A percentile compares a stretch with the other conserved stretches of the same genome.
Evolutionary conservation across 2,888 invertebrate species (phyloP).

Genomic region (Sphinx pinastri): DNA sequence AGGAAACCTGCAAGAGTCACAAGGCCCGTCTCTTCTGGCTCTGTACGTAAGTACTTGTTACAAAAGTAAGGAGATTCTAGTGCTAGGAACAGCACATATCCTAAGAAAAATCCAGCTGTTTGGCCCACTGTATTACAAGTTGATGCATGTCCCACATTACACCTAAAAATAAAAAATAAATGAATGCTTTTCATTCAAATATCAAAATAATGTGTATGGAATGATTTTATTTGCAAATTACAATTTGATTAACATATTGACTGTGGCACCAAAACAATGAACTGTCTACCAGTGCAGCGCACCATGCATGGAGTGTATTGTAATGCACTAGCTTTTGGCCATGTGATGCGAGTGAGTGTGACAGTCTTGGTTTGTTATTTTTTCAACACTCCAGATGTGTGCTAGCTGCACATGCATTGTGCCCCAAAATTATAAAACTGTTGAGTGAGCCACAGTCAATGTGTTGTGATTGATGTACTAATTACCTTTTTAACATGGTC

Average conservation of each 20-base stretch:
- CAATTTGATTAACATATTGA: neutral
- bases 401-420: no score
- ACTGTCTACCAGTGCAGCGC: no score
- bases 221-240: neutral
- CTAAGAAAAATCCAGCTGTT: constrained; percentile 98
- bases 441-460: no score
- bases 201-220: neutral
- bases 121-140: constrained; percentile 99
- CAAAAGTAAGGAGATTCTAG: constrained; percentile 98
- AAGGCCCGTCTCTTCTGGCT: constrained; percentile 88
- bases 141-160: constrained; percentile 98
- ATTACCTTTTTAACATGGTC: constrained; percentile 96
- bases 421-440: neutral
- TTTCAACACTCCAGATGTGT: no score
- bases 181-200: no score
- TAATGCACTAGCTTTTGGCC: no score
- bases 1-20: constrained; percentile 92
- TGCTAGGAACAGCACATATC: constrained; percentile 98
- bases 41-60: constrained; percentile 93
- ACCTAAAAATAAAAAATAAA: constrained; percentile 73
- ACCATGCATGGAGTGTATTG: no score
- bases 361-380: no score
- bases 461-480: no score
- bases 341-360: no score
- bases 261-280: no score